Percentiles rank a stretch among this genome's conserved stretches.
These are phyloP conservation scores for Herminia tarsipennalis DNA, from an alignment of 2,888 invertebrate genomes.

Conservation along the genomic window DNA sequence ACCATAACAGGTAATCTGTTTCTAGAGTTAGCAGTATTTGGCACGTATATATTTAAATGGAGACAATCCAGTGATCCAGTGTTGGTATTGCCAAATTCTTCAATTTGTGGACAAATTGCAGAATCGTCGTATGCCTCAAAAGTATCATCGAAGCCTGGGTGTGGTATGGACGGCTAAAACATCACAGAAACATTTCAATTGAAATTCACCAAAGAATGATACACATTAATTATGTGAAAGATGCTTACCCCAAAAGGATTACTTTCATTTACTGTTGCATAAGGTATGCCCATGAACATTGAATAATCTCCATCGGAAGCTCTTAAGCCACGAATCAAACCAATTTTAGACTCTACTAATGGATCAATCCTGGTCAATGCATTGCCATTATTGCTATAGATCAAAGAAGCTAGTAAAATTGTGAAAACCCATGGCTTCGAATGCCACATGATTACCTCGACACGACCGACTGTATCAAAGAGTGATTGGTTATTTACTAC, in stretches of 20 bases:
- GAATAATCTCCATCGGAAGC: conserved; percentile 59
- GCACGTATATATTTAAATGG: conserved; percentile 60
- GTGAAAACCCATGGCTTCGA: conserved; percentile 17
- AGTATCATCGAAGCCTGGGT: conserved; percentile 49
- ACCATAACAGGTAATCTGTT: conserved; percentile 59
- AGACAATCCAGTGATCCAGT: conserved; percentile 59
- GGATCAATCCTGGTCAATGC: conserved; percentile 52
- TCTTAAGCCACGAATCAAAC: conserved; percentile 56
- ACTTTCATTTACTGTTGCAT: conserved; percentile 51
- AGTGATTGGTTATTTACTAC: background rate
- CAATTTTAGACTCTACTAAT: conserved; percentile 56
- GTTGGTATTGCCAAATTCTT: conserved; percentile 43
- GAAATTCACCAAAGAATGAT: background rate
- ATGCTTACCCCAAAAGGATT: conserved; percentile 67
- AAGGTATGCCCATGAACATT: conserved; percentile 69
- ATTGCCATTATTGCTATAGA: conserved; percentile 27
- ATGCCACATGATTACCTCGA: conserved; percentile 27
- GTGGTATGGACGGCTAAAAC: conserved; percentile 55
- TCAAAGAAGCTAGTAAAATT: conserved; percentile 20
- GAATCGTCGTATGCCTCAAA: conserved; percentile 64
- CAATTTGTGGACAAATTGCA: conserved; percentile 59
- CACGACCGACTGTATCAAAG: background rate
- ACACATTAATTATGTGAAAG: background rate
- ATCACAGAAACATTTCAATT: background rate
- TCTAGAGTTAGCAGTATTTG: conserved; percentile 48